Percentiles rank a stretch among this genome's conserved stretches.
Evolutionary conservation across 1,140 invertebrate genomes (phyloP).

Genomic region (Tenebrio molitor): DNA sequence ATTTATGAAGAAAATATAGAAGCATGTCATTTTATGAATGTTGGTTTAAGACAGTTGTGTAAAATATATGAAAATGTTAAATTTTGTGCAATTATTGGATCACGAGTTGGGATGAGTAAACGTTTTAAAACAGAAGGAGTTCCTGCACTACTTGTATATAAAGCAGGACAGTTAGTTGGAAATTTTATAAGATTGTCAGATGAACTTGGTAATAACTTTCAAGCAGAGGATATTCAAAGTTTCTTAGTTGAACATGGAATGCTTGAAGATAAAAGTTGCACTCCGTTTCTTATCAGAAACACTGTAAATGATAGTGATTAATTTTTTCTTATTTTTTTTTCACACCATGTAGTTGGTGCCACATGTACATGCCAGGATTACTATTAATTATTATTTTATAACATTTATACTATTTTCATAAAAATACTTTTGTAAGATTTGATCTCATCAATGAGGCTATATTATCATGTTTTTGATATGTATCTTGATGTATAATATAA

Average conservation of each 20-base stretch:
- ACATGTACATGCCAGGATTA: background rate
- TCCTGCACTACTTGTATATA: conserved; percentile 93
- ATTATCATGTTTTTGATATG: background rate
- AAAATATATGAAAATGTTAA: conserved; percentile 89
- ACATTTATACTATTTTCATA: conserved; percentile 10
- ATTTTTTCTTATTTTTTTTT: background rate
- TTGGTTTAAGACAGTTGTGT: conserved; percentile 83
- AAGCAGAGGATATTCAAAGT: conserved; percentile 88
- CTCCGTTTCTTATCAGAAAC: conserved; percentile 59
- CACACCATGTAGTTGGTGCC: background rate
- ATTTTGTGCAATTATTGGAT: conserved; percentile 89
- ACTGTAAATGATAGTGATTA: conserved; percentile 57
- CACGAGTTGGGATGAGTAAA: conserved; percentile 80
- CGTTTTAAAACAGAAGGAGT: conserved; percentile 90
- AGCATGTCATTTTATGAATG: conserved; percentile 90
- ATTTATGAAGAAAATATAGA: conserved; percentile 84
- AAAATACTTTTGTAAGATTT: conserved; percentile 1
- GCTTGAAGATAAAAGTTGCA: conserved; percentile 75
- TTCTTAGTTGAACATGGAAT: conserved; percentile 91
- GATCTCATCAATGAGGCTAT: conserved; percentile 12
- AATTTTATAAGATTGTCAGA: conserved; percentile 92
- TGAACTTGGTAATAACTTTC: conserved; percentile 93
- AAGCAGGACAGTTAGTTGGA: conserved; percentile 89
- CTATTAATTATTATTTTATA: no score
- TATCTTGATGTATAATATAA: no score